A percentile compares a stretch with the other conserved stretches of the same genome.
Conservation (phyloP, 2,113 vertebrate genomes). For the Perccottus glenii region DNA sequence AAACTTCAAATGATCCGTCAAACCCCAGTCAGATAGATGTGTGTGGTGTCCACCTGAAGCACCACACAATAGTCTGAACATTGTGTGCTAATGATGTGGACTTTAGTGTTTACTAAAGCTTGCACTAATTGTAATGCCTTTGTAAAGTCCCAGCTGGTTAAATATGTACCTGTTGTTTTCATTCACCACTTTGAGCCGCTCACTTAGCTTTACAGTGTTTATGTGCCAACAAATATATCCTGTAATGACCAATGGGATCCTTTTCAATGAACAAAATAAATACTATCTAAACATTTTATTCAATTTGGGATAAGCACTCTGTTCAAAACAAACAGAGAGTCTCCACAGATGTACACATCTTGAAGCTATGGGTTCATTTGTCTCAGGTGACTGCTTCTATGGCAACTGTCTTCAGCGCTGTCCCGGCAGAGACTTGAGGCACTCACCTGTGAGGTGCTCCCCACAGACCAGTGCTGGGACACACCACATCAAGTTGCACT, state of each 20-base stretch:
- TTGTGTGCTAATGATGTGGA: conserved; percentile 39
- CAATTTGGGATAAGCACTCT: no score
- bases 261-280: background rate
- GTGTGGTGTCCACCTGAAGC: conserved; percentile 4
- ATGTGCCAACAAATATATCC: conserved; percentile 20
- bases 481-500: background rate
- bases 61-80: conserved; percentile 46
- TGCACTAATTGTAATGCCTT: conserved; percentile 38
- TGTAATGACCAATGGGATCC: background rate
- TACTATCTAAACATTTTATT: background rate
- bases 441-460: background rate
- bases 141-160: conserved; percentile 69
- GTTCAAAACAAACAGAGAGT: no score
- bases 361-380: background rate
- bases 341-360: background rate
- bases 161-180: conserved; percentile 59
- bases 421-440: background rate
- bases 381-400: conserved; percentile 1
- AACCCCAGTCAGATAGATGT: background rate
- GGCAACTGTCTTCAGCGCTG: background rate
- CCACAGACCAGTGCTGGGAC: background rate
- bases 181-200: conserved; percentile 29
- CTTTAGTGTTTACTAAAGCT: conserved; percentile 57
- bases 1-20: background rate
- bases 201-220: conserved; percentile 29